Percentiles rank a stretch among this genome's conserved stretches.
Conservation (phyloP, 2,888 invertebrate species). For the Carterocephalus palaemon region DNA sequence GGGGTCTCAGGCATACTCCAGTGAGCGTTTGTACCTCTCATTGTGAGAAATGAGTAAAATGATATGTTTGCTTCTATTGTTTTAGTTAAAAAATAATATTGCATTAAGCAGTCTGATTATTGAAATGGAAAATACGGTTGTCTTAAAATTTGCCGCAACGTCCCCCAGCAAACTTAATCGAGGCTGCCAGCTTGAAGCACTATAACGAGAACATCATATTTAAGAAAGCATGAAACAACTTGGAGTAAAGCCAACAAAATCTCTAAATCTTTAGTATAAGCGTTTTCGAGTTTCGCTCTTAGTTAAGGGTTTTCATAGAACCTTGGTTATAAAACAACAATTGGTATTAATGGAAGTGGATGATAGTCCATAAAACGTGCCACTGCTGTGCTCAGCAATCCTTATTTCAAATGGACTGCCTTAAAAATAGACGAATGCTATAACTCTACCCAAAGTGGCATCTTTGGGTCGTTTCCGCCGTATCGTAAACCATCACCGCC, state of each 20-base stretch:
- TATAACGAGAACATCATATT: slow-evolving; percentile 3
- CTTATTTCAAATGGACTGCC: slow-evolving; percentile 2
- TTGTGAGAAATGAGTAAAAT: too few relatives aligned
- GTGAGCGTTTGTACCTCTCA: too few relatives aligned
- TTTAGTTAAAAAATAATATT: too few relatives aligned
- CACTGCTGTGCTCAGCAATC: neutral
- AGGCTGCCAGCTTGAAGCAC: neutral
- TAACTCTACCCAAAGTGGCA: slow-evolving; percentile 16
- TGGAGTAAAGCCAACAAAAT: slow-evolving; percentile 8
- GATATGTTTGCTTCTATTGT: too few relatives aligned
- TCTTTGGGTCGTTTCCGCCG: slow-evolving; percentile 7
- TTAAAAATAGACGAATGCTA: slow-evolving; percentile 9
- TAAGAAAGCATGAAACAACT: slow-evolving; percentile 13
- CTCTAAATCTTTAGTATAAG: slow-evolving; percentile 6
- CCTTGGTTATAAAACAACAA: neutral
- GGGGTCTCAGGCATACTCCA: too few relatives aligned
- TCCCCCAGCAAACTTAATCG: neutral
- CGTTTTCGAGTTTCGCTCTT: neutral
- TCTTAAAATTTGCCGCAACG: neutral
- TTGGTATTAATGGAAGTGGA: neutral
- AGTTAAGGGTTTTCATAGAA: slow-evolving; percentile 15
- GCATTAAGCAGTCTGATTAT: too few relatives aligned
- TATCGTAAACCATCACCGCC: slow-evolving; percentile 33
- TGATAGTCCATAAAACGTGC: neutral
- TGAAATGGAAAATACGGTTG: neutral